Percentiles rank a stretch among this genome's conserved stretches.
Evolutionary conservation across 2,797 vertebrate species (phyloP).

Genomic region (Chaenodraco wilsoni): DNA sequence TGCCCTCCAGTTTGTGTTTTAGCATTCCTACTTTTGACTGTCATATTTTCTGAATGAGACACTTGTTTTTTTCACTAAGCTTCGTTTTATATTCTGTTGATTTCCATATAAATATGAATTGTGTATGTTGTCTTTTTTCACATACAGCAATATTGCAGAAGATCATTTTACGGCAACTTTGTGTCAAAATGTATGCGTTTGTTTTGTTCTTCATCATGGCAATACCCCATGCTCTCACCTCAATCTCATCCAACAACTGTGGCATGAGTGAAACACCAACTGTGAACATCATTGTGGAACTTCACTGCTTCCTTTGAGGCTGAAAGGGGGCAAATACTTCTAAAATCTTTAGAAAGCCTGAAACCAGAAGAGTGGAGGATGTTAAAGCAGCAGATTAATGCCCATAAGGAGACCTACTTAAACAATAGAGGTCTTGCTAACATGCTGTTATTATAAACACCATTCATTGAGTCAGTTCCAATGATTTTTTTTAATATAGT

Average conservation of each 20-base stretch:
- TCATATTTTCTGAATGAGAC: too few species aligned
- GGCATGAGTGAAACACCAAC: not conserved
- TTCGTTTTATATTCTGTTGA: too few species aligned
- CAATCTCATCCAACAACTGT: not conserved
- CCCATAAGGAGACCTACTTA: not conserved
- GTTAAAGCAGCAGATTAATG: not conserved
- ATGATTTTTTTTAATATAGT: constrained; percentile 74
- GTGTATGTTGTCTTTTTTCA: too few species aligned
- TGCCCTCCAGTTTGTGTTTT: too few species aligned
- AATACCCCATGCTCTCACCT: not conserved
- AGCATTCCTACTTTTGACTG: too few species aligned
- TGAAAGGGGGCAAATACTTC: not conserved
- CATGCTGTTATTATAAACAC: not conserved
- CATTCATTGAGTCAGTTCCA: constrained; percentile 46
- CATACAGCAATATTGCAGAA: not conserved
- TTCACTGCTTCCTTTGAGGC: not conserved
- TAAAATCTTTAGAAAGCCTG: not conserved
- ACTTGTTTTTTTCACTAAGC: too few species aligned
- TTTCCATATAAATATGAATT: too few species aligned
- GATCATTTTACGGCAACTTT: not conserved
- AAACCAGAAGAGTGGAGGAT: not conserved
- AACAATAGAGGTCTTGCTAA: not conserved
- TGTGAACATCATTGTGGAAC: not conserved
- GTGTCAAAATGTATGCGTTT: not conserved
- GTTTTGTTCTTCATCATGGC: not conserved